Evolutionary conservation across 2,797 vertebrate genomes (phyloP), one percentile per base, ranked within the genome.

Genomic region (Columba guinea): DNA sequence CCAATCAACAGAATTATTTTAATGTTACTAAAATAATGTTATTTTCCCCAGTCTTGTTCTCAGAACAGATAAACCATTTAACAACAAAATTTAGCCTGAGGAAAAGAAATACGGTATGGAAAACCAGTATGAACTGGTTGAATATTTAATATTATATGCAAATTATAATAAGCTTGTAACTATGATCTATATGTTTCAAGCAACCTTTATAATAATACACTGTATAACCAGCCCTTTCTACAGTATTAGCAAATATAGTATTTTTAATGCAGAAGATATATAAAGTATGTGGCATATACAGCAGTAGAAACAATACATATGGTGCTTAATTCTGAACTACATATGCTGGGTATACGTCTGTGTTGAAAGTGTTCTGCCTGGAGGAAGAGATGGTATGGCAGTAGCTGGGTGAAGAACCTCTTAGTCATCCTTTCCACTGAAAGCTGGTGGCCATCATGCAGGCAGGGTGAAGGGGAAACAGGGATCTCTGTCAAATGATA

Each of bases 341-440:
- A 55, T 55, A 84, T 11, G 51, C 15, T 2, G 7, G 41, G 41
- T 44, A 10, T 41, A 52, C 14, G 91, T 89, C 55, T 91, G 17
- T n/a, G 30, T 53, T 51, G 39, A 67, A 53, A 69, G 30, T 23
- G 64, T 19, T 76, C 55, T 55, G 18, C 41, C 34, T 74, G 58
- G 65, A 65, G 53, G 69, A 84, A 75, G 65, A 59, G 35, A 27
- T 12, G 39, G 56, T 41, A 70, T 1, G 23, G 82, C 56, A 85
- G 63, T 21, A 60, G 67, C 53, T 64, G 55, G 21, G 35, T 70
- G 28, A 94, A 93, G 75, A 95, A 90, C 21, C 39, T 58, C 87
- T 92, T 74, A 84, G 83, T 93, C 91, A 96, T 67, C 67, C 69
- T 69, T 86, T 55, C 55, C 85, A 77, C 27, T 41, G 58, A 92